Percentiles rank a stretch among this genome's conserved stretches.
phyloP scores from a whole-genome alignment of 2,797 vertebrate species.

The Pseudochirops cupreus region DNA sequence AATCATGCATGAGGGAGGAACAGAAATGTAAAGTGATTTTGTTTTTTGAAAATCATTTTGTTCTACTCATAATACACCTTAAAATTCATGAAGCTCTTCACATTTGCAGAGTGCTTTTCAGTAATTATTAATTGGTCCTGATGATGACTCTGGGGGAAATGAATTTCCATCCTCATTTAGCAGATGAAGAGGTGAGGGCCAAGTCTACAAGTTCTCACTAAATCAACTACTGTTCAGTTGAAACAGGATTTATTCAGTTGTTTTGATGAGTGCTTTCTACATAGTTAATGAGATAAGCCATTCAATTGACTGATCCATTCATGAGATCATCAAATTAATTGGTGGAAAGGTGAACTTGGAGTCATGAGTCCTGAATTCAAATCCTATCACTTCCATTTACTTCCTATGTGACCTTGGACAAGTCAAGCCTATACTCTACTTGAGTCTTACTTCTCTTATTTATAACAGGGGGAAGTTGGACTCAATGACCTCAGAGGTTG shows the following conservation, averaged over 20 bases:
- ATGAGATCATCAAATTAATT: conserved; percentile 15
- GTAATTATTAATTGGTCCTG: conserved; percentile 59
- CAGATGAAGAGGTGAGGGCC: conserved; percentile 34
- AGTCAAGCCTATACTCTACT: background rate
- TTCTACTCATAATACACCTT: conserved; percentile 44
- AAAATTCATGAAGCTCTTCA: background rate
- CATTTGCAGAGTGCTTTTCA: conserved; percentile 36
- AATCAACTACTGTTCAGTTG: background rate
- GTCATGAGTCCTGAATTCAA: background rate
- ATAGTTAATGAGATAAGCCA: conserved; percentile 17
- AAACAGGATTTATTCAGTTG: background rate
- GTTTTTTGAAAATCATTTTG: conserved; percentile 38
- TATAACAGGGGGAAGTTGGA: background rate
- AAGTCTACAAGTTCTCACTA: conserved; percentile 30
- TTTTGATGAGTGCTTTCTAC: background rate
- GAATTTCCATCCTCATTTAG: conserved; percentile 15
- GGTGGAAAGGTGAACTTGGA: background rate
- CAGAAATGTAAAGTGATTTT: background rate
- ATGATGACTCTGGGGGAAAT: conserved; percentile 24
- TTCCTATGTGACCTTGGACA: background rate
- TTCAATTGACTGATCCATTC: conserved; percentile 21
- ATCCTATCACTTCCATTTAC: background rate
- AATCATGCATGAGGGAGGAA: conserved; percentile 6
- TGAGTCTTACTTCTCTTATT: background rate
- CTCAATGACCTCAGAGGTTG: background rate